Percentiles rank a stretch among this genome's conserved stretches.
These are phyloP conservation scores for Drosophila borborema DNA, from an alignment of 2,888 invertebrate species.

Conservation along the genomic window DNA sequence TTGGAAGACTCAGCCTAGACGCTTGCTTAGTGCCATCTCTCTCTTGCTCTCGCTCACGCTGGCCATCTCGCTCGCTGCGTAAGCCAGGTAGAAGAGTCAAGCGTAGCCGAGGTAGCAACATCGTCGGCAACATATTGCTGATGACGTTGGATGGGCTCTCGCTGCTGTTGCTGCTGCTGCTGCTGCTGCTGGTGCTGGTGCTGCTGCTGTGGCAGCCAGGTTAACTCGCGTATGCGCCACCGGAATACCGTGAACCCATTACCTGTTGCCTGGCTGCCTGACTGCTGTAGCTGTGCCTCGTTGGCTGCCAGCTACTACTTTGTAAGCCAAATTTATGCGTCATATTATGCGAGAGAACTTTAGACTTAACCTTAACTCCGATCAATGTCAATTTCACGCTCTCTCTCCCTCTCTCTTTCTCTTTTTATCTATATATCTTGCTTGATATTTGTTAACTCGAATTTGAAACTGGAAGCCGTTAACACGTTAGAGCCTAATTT, in stretches of 20 bases:
- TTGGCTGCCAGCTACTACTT: constrained; percentile 51
- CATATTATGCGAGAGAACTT: constrained; percentile 51
- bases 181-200: constrained; percentile 24
- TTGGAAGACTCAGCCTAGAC: constrained; percentile 41
- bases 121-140: constrained; percentile 72
- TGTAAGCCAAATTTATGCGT: constrained; percentile 76
- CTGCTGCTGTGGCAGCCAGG: constrained; percentile 45
- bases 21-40: constrained; percentile 45
- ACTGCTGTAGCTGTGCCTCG: constrained; percentile 47
- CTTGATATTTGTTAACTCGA: constrained; percentile 8
- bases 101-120: constrained; percentile 82
- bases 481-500: constrained; percentile 30
- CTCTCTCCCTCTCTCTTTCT: neutral
- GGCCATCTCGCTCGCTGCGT: constrained; percentile 80
- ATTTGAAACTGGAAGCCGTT: constrained; percentile 32
- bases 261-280: constrained; percentile 50
- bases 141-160: constrained; percentile 59
- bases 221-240: constrained; percentile 75
- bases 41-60: constrained; percentile 8
- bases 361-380: constrained; percentile 29
- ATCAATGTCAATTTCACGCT: constrained; percentile 43
- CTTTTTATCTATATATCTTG: neutral
- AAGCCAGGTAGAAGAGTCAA: constrained; percentile 82
- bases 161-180: constrained; percentile 18
- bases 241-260: constrained; percentile 80